These are phyloP conservation scores for Oreocharis arfaki DNA, from an alignment of 2,113 vertebrate genomes.

Conservation along the genomic window DNA sequence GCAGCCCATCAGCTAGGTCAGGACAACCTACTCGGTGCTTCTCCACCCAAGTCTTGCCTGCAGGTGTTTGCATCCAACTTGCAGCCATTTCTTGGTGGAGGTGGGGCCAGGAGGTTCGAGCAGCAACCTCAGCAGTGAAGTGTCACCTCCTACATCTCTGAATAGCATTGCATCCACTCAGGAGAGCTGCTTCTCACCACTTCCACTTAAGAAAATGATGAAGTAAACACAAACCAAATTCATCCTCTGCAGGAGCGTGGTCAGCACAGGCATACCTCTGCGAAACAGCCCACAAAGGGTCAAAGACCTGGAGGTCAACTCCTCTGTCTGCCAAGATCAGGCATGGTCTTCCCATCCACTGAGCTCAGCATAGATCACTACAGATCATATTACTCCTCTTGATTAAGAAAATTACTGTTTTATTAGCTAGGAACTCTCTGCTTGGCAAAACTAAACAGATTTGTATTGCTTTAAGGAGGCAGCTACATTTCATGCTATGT, in stretches of 20 bases:
- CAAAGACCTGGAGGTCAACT: neutral
- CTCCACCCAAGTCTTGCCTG: neutral
- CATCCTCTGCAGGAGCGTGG: neutral
- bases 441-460: neutral
- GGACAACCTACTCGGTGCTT: neutral
- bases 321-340: neutral
- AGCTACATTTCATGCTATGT: conserved; percentile 16
- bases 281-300: neutral
- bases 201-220: neutral
- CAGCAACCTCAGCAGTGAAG: neutral
- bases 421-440: neutral
- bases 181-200: neutral
- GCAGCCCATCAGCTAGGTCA: neutral
- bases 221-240: neutral
- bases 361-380: neutral
- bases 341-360: neutral
- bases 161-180: neutral
- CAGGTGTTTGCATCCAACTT: neutral
- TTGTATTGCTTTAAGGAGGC: neutral
- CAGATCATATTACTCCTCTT: neutral
- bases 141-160: neutral
- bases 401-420: neutral
- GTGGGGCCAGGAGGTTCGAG: neutral
- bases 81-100: neutral
- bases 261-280: neutral